Percentiles rank a stretch among this genome's conserved stretches.
Conservation (phyloP, 92 coral and sea anemone species). For the Zoanthus gigantus region DNA sequence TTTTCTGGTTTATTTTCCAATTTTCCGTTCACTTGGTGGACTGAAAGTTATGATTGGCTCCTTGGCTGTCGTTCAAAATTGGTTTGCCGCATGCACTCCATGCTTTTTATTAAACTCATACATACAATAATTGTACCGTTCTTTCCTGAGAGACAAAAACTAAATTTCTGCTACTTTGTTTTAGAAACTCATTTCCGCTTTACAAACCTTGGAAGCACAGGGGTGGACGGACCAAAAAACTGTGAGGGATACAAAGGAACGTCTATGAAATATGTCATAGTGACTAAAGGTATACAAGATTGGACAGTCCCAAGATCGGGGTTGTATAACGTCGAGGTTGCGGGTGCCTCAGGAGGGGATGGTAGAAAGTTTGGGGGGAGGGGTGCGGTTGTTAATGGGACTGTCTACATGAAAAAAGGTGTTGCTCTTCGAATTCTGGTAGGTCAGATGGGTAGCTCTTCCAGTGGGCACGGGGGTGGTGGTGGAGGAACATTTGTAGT, state of each 20-base stretch:
- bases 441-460: conserved; percentile 29
- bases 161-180: background rate
- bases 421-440: conserved; percentile 14
- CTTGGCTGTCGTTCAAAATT: too few relatives aligned
- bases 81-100: too few relatives aligned
- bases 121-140: too few relatives aligned
- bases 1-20: too few relatives aligned
- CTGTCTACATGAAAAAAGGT: conserved; percentile 15
- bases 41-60: too few relatives aligned
- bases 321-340: conserved; percentile 7
- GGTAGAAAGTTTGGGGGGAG: background rate
- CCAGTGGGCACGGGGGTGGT: background rate
- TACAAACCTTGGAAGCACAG: conserved; percentile 32
- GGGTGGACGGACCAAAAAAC: conserved; percentile 24
- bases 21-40: too few relatives aligned
- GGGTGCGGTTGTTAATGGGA: conserved; percentile 39
- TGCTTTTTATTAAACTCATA: too few relatives aligned
- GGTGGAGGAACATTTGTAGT: conserved; percentile 41
- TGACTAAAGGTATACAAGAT: conserved; percentile 11
- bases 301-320: conserved; percentile 28
- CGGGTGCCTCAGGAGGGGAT: conserved; percentile 34
- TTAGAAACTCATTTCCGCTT: conserved; percentile 1
- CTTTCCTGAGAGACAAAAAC: too few relatives aligned
- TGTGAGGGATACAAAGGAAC: conserved; percentile 34
- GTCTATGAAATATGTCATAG: background rate